A percentile compares a stretch with the other conserved stretches of the same genome.
phyloP scores from a whole-genome alignment of 2,888 invertebrate genomes.

The Rutpela maculata region DNA sequence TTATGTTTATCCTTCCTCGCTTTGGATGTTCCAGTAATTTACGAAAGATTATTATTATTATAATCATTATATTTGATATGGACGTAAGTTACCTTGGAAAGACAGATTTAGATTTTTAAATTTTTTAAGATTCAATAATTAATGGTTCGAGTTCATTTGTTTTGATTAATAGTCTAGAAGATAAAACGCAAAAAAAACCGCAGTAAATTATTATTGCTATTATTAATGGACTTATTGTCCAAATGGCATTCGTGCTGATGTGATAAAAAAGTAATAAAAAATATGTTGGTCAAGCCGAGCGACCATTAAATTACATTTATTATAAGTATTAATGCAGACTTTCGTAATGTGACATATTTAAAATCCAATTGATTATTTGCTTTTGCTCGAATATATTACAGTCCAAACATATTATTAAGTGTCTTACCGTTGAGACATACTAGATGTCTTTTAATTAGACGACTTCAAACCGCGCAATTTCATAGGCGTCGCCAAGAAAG shows the following conservation, averaged over 20 bases:
- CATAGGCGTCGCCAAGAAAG: conserved; percentile 4
- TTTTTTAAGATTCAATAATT: not conserved
- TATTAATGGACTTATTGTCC: conserved; percentile 18
- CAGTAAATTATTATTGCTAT: not conserved
- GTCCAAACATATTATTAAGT: conserved; percentile 25
- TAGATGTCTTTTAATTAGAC: conserved; percentile 21
- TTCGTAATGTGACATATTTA: conserved; percentile 37
- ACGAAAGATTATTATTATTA: too few species aligned
- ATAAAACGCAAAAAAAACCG: conserved; percentile 10
- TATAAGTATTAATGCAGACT: conserved; percentile 26
- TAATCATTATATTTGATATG: too few species aligned
- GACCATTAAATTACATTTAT: conserved; percentile 27
- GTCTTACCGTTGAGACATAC: conserved; percentile 11
- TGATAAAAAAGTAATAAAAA: conserved; percentile 34
- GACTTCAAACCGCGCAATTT: not conserved
- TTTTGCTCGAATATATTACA: conserved; percentile 19
- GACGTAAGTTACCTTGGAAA: too few species aligned
- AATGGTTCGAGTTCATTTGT: conserved; percentile 1
- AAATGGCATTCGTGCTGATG: not conserved
- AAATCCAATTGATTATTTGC: conserved; percentile 21
- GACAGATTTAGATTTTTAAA: not conserved
- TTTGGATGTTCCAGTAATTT: too few species aligned
- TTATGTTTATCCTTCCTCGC: too few species aligned
- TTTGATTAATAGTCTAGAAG: conserved; percentile 20
- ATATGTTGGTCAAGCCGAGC: conserved; percentile 17